These are phyloP conservation scores for Macroglossus sobrinus DNA, from an alignment of 2,113 vertebrate species.

Conservation along the genomic window DNA sequence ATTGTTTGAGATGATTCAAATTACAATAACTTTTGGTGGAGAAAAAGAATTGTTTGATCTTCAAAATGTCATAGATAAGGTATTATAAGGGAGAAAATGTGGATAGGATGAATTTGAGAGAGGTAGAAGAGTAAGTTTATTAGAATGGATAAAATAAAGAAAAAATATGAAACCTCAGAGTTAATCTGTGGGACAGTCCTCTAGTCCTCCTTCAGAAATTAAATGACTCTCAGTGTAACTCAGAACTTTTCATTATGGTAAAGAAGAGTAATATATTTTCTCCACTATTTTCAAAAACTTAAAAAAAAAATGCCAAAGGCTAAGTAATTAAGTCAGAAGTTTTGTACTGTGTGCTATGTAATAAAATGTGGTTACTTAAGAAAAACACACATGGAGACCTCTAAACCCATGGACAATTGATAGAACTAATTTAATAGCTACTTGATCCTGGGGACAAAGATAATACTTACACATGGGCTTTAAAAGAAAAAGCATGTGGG, in stretches of 20 bases:
- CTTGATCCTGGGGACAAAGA: slow-evolving; percentile 17
- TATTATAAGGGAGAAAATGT: background rate
- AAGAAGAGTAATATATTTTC: background rate
- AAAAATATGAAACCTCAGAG: background rate
- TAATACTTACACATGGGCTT: background rate
- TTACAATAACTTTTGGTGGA: slow-evolving; percentile 5
- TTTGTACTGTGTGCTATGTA: slow-evolving; percentile 11
- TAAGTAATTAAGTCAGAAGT: slow-evolving; percentile 49
- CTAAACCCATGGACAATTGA: slow-evolving; percentile 11
- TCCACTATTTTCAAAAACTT: background rate
- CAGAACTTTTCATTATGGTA: background rate
- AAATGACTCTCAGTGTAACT: slow-evolving; percentile 16
- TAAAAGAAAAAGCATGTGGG: background rate
- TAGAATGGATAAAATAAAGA: background rate
- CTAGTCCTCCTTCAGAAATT: slow-evolving; percentile 23
- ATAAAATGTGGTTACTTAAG: slow-evolving; percentile 39
- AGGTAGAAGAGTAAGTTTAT: background rate
- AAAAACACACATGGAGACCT: background rate
- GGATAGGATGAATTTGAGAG: background rate
- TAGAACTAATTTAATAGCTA: slow-evolving; percentile 50
- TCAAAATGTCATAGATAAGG: background rate
- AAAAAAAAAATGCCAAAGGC: background rate
- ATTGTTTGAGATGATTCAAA: background rate
- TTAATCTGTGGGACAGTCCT: background rate
- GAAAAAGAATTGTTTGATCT: slow-evolving; percentile 35